Evolutionary conservation across 2,888 invertebrate species (phyloP), one percentile per base, ranked within the genome.

Genomic region (Trypoxylon attenuatum): DNA sequence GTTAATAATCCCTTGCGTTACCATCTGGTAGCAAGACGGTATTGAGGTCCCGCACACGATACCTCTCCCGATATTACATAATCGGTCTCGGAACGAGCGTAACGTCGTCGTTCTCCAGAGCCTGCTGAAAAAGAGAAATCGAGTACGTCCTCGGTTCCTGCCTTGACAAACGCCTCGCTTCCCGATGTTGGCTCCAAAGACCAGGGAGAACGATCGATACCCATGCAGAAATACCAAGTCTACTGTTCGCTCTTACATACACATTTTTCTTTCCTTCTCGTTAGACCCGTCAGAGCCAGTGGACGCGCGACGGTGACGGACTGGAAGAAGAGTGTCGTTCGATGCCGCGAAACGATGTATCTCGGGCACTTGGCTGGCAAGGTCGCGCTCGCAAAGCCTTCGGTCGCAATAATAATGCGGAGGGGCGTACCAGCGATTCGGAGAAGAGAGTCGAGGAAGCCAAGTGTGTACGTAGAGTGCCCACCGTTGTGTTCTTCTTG

Each of bases 51-150:
- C 1, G 18, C 2, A 22, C 16, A n/a, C 39, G 15, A n/a, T n/a
- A n/a, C 18, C 47, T 38, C 38, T 33, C 1, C 38, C 70, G 68
- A 27, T 47, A 5, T 67, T 68, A 67, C 38, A 21, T 60, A 67
- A 68, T 8, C 41, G n/a, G 5, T 22, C n/a, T 4, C 41, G 29
- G 23, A 8, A 13, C 46, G 8, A 16, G n/a, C n/a, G n/a, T n/a
- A n/a, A 33, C 33, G 13, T 13, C 13, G 10, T 10, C 33, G 33
- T 33, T 3, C 33, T 10, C 10, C 33, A 10, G 33, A 33, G 13
- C 10, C 33, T 33, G 33, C 13, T 3, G 1, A 1, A 21, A 13
- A 23, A 45, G 10, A 10, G 33, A 33, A 33, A 33, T n/a, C 33
- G 33, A 33, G n/a, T 33, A 10, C 13, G n/a, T n/a, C n/a, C n/a